These are phyloP conservation scores for Poecile atricapillus DNA, from an alignment of 2,113 vertebrate species.

Conservation along the genomic window DNA sequence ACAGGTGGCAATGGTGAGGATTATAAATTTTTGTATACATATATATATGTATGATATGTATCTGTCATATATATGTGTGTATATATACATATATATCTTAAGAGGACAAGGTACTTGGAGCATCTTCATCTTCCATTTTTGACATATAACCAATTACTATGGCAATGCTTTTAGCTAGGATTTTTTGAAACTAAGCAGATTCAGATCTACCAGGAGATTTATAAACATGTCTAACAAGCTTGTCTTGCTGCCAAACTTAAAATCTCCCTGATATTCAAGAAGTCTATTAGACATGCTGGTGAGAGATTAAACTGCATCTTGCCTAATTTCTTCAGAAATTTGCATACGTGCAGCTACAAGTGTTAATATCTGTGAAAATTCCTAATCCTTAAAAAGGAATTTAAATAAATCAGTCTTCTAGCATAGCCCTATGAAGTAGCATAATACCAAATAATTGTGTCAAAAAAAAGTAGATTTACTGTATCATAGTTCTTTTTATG, in stretches of 20 bases:
- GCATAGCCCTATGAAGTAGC: not conserved
- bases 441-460: not conserved
- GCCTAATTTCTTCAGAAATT: slow-evolving; percentile 8
- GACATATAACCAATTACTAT: slow-evolving; percentile 39
- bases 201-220: slow-evolving; percentile 37
- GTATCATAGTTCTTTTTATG: not conserved
- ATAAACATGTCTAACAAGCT: slow-evolving; percentile 35
- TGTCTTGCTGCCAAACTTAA: slow-evolving; percentile 50
- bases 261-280: slow-evolving; percentile 34
- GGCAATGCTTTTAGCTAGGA: slow-evolving; percentile 1
- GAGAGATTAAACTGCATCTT: slow-evolving; percentile 31
- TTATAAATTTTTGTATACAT: not conserved
- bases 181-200: slow-evolving; percentile 50
- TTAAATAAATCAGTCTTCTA: slow-evolving; percentile 4
- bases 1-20: slow-evolving; percentile 84
- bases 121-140: slow-evolving; percentile 36
- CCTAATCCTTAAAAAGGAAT: slow-evolving; percentile 15
- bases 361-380: slow-evolving; percentile 1
- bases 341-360: not conserved
- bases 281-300: slow-evolving; percentile 18
- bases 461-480: not conserved
- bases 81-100: not conserved
- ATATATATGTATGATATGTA: too few relatives aligned
- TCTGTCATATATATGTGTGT: not conserved
- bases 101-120: not conserved